Conservation (phyloP, 1,140 invertebrate genomes). For the Argopecten irradians region DNA sequence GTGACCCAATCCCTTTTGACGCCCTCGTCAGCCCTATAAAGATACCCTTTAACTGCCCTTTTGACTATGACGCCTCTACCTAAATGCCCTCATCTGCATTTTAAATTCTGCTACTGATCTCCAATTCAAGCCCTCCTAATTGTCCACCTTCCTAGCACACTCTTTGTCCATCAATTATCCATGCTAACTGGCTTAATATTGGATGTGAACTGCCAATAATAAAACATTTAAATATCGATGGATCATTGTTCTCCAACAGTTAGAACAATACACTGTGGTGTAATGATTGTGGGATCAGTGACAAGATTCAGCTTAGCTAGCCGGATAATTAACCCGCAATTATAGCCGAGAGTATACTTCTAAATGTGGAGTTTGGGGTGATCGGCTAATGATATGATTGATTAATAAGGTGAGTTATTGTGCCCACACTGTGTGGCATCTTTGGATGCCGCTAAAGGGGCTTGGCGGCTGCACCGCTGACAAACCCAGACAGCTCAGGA, state of each 20-base stretch:
- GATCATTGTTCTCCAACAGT: neutral
- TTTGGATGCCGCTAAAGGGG: neutral
- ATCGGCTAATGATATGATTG: neutral
- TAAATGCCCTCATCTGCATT: neutral
- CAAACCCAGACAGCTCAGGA: conserved; percentile 7
- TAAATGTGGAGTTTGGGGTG: neutral
- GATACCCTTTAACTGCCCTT: neutral
- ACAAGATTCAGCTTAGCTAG: neutral
- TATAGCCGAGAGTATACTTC: neutral
- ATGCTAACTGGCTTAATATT: neutral
- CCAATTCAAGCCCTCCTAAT: neutral
- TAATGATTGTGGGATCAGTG: neutral
- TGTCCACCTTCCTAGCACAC: neutral
- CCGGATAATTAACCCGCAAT: neutral
- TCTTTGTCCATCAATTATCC: neutral
- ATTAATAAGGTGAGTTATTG: neutral
- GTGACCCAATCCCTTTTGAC: no score
- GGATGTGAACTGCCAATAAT: neutral
- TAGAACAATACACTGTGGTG: neutral
- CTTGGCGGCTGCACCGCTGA: neutral
- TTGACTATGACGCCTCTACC: neutral
- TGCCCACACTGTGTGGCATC: neutral
- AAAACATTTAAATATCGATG: neutral
- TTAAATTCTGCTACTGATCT: neutral
- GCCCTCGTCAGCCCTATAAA: neutral